Evolutionary conservation across 2,113 vertebrate genomes (phyloP).

Genomic region (Emydocephalus ijimae): DNA sequence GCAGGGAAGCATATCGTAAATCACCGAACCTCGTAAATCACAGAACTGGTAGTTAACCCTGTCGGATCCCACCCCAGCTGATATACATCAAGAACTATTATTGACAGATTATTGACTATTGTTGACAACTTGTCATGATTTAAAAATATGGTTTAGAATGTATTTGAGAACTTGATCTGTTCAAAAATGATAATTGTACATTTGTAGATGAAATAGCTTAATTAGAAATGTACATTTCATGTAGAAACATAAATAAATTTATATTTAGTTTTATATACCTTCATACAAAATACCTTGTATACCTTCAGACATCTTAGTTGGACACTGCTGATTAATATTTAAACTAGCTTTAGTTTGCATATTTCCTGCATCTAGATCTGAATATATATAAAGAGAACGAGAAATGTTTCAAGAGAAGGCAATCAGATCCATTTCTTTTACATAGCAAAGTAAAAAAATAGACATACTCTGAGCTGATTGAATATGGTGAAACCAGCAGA

Average conservation of each 20-base stretch:
- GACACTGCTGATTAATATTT: not conserved
- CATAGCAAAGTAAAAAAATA: not conserved
- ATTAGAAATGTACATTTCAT: not conserved
- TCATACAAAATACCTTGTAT: not conserved
- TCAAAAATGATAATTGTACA: not conserved
- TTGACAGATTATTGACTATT: not conserved
- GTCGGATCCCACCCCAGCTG: too few relatives aligned
- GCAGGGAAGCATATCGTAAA: too few relatives aligned
- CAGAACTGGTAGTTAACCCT: too few relatives aligned
- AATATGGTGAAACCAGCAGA: not conserved
- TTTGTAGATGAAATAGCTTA: not conserved
- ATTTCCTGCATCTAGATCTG: not conserved
- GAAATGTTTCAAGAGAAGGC: not conserved
- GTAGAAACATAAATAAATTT: not conserved
- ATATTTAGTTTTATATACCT: not conserved
- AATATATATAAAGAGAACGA: not conserved
- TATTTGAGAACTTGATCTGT: not conserved
- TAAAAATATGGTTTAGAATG: not conserved
- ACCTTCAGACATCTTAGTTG: not conserved
- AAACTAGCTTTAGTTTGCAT: not conserved
- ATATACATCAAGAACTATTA: not conserved
- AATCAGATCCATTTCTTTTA: not conserved
- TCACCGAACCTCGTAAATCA: too few relatives aligned
- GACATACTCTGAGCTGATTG: not conserved
- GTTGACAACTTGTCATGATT: not conserved